Base-by-base conservation (phyloP, 1,140 invertebrate species). In the Aphidius gifuensis region DNA sequence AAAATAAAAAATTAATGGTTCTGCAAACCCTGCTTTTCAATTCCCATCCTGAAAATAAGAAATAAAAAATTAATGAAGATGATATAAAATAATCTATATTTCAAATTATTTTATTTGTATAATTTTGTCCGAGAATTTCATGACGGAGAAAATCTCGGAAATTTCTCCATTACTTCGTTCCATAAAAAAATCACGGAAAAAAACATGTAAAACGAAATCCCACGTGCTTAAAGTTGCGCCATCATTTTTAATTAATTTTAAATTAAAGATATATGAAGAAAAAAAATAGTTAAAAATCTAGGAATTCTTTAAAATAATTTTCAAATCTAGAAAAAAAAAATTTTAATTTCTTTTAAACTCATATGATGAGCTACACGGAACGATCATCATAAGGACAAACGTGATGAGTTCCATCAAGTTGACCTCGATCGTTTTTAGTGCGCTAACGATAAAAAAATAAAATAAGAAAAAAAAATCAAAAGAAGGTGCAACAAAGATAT, bases 1-100 rank as follows among this genome's bases (percentile, higher is more conserved):
- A 47, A 38, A n/a, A 23, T 53, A 23, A 9, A 47, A 9, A 32
- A 53, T 57, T 1, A 62, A 60, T 61, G 43, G 23, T 32, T 85
- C 91, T 90, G 84, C 94, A 96, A n/a, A n/a, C n/a, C n/a, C n/a
- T 86, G 70, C 92, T 93, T 82, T 88, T 87, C 66, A 94, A 84
- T 83, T 93, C 92, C 94, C 94, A 96, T 75, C 92, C 94, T 96
- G 86, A 60, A 86, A 88, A 58, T 7, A 16, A 16, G 16, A 16
- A 16, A 16, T 16, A 16, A 16, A 16, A 0, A 16, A 16, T 16
- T 16, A 16, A 16, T 16, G 16, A 16, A 16, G 16, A 16, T 16
- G 16, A 16, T 16, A 16, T 16, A 16, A 16, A 16, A 16, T 16
- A 16, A 16, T 16, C 16, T 16, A 16, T 16, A 16, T 16, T n/a